phyloP scores from a whole-genome alignment of 2,113 vertebrate species.

The Lipophrys pholis region DNA sequence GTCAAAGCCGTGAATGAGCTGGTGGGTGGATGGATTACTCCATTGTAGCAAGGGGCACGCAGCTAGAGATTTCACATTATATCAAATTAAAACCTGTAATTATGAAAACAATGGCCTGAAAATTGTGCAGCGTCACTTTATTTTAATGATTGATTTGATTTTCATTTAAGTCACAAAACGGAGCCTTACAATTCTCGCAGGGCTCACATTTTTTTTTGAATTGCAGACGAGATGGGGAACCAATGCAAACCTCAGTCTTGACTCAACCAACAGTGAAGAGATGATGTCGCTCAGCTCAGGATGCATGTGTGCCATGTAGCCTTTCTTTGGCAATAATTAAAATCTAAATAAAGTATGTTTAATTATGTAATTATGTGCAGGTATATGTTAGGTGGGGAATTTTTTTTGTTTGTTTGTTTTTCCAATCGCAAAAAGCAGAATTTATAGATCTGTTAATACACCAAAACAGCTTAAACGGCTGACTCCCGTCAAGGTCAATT shows the following conservation, averaged over 20 bases:
- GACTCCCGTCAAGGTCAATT: too few relatives aligned
- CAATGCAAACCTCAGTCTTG: not conserved
- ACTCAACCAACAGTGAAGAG: slow-evolving; percentile 13
- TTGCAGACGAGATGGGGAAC: slow-evolving; percentile 1
- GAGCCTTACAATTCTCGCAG: not conserved
- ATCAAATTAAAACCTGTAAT: slow-evolving; percentile 74
- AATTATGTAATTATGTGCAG: too few relatives aligned
- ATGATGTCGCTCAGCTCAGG: slow-evolving; percentile 4
- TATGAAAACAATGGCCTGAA: slow-evolving; percentile 61
- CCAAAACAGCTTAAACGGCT: too few relatives aligned
- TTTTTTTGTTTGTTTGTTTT: too few relatives aligned
- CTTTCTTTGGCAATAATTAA: not conserved
- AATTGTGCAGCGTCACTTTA: slow-evolving; percentile 33
- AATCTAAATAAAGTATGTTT: not conserved
- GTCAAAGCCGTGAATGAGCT: slow-evolving; percentile 68
- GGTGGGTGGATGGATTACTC: slow-evolving; percentile 75
- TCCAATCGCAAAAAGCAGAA: too few relatives aligned
- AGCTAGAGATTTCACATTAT: slow-evolving; percentile 72
- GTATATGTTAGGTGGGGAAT: too few relatives aligned
- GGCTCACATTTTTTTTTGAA: not conserved
- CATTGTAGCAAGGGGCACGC: slow-evolving; percentile 49
- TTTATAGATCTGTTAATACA: too few relatives aligned
- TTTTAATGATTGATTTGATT: slow-evolving; percentile 59
- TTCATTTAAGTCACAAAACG: slow-evolving; percentile 34
- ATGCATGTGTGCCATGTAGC: not conserved